Evolutionary conservation across 2,113 vertebrate species (phyloP).

Genomic region (Melozone crissalis): DNA sequence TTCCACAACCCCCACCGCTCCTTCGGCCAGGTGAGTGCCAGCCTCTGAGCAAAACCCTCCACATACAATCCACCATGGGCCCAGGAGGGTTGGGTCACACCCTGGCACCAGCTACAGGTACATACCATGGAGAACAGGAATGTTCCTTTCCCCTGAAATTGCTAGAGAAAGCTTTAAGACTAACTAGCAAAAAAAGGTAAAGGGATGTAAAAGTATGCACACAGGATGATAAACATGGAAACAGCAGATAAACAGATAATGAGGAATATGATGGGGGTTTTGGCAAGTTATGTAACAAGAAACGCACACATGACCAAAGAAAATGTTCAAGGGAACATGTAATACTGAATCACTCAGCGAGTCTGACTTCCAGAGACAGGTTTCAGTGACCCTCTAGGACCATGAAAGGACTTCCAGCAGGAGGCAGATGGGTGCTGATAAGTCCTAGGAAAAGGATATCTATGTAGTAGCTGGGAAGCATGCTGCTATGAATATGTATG

Average conservation of each 20-base stretch:
- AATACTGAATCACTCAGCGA: neutral
- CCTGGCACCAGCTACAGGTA: neutral
- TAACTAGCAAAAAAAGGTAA: neutral
- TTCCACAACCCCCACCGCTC: neutral
- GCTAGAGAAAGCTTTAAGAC: neutral
- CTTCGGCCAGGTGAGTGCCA: constrained; percentile 45
- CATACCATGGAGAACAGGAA: neutral
- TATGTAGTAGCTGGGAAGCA: neutral
- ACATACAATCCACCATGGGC: fast-evolving
- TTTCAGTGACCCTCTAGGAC: neutral
- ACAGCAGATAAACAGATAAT: neutral
- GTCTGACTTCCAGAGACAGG: neutral
- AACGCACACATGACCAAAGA: neutral
- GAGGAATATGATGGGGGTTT: neutral
- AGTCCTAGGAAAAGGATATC: neutral
- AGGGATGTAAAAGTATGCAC: neutral
- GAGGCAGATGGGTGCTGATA: neutral
- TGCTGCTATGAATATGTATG: neutral
- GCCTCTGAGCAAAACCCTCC: fast-evolving
- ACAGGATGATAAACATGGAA: neutral
- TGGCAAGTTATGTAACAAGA: neutral
- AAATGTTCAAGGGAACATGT: neutral
- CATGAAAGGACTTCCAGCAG: neutral
- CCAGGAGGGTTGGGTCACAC: neutral
- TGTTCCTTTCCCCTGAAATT: neutral